These are phyloP conservation scores for Phocoena sinus DNA, from an alignment of 2,113 vertebrate genomes.

Conservation along the genomic window DNA sequence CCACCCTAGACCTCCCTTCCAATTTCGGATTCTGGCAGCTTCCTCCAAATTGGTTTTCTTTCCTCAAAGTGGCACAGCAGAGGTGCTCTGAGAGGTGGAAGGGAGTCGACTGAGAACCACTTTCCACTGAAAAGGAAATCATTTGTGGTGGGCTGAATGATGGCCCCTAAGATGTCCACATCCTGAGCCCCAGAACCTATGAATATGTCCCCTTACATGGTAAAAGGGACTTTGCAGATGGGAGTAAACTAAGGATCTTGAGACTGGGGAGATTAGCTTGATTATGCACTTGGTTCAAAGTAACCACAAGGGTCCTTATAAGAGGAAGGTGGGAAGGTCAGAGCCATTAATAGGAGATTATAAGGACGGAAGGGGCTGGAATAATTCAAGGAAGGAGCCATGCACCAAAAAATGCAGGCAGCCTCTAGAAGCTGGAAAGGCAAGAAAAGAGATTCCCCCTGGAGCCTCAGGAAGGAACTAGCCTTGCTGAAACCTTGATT, in stretches of 20 bases:
- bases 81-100: not conserved
- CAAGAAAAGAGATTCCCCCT: not conserved
- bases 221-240: not conserved
- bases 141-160: not conserved
- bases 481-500: not conserved
- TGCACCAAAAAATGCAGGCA: not conserved
- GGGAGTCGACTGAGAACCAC: not conserved
- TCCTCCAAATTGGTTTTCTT: not conserved
- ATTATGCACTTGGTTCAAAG: too few relatives aligned
- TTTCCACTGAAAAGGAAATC: not conserved
- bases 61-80: not conserved
- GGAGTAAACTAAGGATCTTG: not conserved
- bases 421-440: not conserved
- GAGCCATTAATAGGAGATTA: not conserved
- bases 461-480: not conserved
- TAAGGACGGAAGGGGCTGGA: not conserved
- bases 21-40: not conserved
- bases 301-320: not conserved
- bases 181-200: not conserved
- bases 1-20: not conserved
- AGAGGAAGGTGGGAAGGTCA: not conserved
- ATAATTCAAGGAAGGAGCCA: not conserved
- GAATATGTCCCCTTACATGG: fast-evolving
- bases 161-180: fast-evolving
- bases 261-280: not conserved